These are phyloP conservation scores for Drosophila pachea DNA, from an alignment of 1,140 invertebrate species.

Conservation along the genomic window DNA sequence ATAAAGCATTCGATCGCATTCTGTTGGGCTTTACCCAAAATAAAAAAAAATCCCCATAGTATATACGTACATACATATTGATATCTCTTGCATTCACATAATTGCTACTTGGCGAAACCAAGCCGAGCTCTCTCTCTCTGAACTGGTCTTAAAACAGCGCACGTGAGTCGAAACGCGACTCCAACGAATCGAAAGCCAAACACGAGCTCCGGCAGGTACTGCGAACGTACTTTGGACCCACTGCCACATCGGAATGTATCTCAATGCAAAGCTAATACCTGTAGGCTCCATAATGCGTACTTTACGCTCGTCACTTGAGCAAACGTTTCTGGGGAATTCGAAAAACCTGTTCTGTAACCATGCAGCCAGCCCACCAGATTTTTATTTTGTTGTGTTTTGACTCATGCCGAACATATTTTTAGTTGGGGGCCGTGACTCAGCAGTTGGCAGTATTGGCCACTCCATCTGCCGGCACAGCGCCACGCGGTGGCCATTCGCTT, in stretches of 20 bases:
- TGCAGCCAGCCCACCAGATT: slow-evolving; percentile 7
- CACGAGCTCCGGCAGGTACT: slow-evolving; percentile 12
- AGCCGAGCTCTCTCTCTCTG: slow-evolving; percentile 3
- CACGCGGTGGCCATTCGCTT: slow-evolving; percentile 33
- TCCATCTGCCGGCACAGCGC: slow-evolving; percentile 17
- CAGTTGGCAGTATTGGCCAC: slow-evolving; percentile 1
- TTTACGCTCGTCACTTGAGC: background rate
- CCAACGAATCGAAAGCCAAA: slow-evolving; percentile 19
- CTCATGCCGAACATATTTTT: slow-evolving; percentile 39
- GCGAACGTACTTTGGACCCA: slow-evolving; percentile 52
- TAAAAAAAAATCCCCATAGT: slow-evolving; percentile 29
- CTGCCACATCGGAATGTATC: slow-evolving; percentile 42
- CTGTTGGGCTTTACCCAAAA: slow-evolving; percentile 28
- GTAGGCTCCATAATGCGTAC: slow-evolving; percentile 15
- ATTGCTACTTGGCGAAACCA: slow-evolving; percentile 16
- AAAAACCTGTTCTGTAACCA: slow-evolving; percentile 54
- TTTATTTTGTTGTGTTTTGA: slow-evolving; percentile 28
- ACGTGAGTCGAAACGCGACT: slow-evolving; percentile 38
- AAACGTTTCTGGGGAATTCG: slow-evolving; percentile 57
- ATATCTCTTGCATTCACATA: slow-evolving; percentile 25
- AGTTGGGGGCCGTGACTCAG: slow-evolving; percentile 40
- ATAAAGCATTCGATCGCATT: slow-evolving; percentile 13
- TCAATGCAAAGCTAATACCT: slow-evolving; percentile 14
- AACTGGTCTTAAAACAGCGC: slow-evolving; percentile 32
- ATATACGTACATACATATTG: slow-evolving; percentile 5